Conservation (phyloP, 1,140 invertebrate genomes). For the Cyrtorhinus lividipennis region DNA sequence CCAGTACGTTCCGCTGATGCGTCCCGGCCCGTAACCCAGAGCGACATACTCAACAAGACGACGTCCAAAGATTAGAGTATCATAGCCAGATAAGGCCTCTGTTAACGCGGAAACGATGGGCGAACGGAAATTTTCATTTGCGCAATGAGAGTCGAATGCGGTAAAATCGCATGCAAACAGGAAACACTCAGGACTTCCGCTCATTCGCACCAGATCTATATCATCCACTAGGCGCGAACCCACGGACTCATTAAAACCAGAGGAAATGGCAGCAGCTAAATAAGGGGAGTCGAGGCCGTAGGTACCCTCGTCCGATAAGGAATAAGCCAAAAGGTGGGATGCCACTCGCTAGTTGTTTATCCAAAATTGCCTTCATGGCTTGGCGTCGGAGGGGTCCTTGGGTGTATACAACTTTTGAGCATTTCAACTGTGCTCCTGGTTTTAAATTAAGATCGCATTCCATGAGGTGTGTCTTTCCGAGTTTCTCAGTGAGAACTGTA, state of each 20-base stretch:
- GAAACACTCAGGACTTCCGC: neutral
- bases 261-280: neutral
- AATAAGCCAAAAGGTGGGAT: neutral
- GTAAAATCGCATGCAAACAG: neutral
- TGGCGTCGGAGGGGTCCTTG: neutral
- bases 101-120: neutral
- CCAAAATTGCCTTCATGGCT: neutral
- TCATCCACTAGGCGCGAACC: neutral
- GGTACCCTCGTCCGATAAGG: neutral
- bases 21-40: neutral
- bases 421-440: neutral
- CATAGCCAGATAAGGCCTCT: neutral
- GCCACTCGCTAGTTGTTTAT: neutral
- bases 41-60: neutral
- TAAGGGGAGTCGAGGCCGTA: neutral
- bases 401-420: neutral
- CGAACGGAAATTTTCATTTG: neutral
- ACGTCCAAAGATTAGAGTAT: neutral
- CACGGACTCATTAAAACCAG: neutral
- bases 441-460: neutral
- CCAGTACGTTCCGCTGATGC: neutral
- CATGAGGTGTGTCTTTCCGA: neutral
- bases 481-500: neutral
- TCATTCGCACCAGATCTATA: neutral
- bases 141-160: neutral